Evolutionary conservation across 1,140 invertebrate genomes (phyloP), one percentile per base, ranked within the genome.

Genomic region (Solen grandis): DNA sequence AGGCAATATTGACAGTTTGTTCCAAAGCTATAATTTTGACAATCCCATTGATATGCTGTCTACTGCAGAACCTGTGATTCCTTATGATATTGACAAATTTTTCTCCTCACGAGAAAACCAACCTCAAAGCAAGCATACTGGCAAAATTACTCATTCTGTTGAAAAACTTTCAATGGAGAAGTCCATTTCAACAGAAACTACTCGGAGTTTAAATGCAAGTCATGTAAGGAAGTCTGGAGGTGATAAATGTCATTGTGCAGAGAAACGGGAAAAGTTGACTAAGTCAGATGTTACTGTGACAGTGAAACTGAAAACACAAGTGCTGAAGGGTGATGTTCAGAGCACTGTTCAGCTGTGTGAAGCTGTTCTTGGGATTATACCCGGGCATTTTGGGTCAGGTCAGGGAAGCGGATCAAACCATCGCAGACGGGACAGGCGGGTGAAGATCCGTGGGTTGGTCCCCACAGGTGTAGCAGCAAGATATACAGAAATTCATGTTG

Each of bases 1-100:
- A 60, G 75, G 38, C 27, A 52, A 78, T 33, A 78, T 78, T 78
- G 75, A 78, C 63, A 78, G 52, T 50, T 60, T 78, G 33, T 78
- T 78, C 22, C 63, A 69, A 31, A 54, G 41, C 46, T 38, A 52
- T 33, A 52, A 76, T 76, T 27, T 65, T 4, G 36, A 25, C 5
- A 16, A 19, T 10, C 8, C 8, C 8, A 8, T 46, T 10, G 41
- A 46, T 46, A 46, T 46, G 41, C 41, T 19, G 19, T 8, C 19
- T 46, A 46, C 41, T 10, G 41, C 8, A 10, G 19, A 46, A 10
- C 8, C 41, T 8, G 38, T 29, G 5, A 52, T 66, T 33, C 60
- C 60, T 14, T 65, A 41, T 38, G 62, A 76, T 76, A 76, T 76
- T 38, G 50, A 76, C n/a, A 66, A 29, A 38, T 76, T 38, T 38